Percentiles rank a stretch among this genome's conserved stretches.
These are phyloP conservation scores for Lycaena phlaeas DNA, from an alignment of 2,888 invertebrate genomes.

Conservation along the genomic window DNA sequence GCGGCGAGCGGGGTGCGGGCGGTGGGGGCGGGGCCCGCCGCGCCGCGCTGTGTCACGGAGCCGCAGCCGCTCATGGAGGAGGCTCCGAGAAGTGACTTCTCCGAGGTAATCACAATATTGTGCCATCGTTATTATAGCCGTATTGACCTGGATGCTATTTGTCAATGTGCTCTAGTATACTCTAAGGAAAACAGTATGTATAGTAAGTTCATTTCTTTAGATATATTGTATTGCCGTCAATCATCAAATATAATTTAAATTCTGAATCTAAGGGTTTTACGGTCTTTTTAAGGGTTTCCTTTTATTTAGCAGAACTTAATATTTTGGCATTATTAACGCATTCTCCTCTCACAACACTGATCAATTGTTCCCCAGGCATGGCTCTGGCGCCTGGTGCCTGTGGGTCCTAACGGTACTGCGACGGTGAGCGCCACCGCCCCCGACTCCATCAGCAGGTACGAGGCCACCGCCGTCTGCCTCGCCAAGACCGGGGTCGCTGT, in stretches of 20 bases:
- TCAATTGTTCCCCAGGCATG: slow-evolving; percentile 79
- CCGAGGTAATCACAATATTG: slow-evolving; percentile 47
- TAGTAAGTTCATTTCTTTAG: too few species aligned
- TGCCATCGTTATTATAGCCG: not conserved
- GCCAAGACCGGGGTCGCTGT: slow-evolving; percentile 45
- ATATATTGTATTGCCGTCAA: too few species aligned
- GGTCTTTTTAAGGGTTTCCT: too few species aligned
- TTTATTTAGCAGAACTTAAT: too few species aligned
- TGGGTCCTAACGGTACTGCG: slow-evolving; percentile 36
- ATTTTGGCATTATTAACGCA: too few species aligned
- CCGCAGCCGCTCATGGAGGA: slow-evolving; percentile 31
- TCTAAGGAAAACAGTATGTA: too few species aligned
- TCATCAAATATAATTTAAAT: too few species aligned
- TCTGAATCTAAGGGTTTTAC: too few species aligned
- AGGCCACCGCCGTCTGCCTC: slow-evolving; percentile 51
- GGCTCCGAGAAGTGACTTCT: slow-evolving; percentile 49
- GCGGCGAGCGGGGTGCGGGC: slow-evolving; percentile 35
- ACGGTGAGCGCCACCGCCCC: slow-evolving; percentile 37
- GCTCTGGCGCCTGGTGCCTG: slow-evolving; percentile 74
- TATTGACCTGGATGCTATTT: too few species aligned
- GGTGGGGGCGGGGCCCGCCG: slow-evolving; percentile 19
- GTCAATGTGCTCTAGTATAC: too few species aligned
- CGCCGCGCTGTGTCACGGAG: slow-evolving; percentile 19
- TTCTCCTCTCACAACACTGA: too few species aligned
- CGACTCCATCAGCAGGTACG: slow-evolving; percentile 54